phyloP scores from a whole-genome alignment of 2,797 vertebrate genomes.

The Artibeus lituratus region DNA sequence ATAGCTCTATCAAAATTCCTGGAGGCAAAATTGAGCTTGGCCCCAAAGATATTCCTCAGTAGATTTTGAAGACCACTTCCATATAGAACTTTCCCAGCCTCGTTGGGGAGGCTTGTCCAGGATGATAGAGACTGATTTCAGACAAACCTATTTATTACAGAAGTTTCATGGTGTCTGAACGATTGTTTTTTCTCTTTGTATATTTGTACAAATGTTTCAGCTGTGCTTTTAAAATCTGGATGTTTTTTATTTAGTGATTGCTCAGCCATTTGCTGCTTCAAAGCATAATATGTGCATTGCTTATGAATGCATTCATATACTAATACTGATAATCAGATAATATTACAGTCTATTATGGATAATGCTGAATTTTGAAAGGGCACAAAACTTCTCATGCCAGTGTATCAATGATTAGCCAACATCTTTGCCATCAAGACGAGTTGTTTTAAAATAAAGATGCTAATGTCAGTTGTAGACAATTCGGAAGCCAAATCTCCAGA shows the following conservation, averaged over 20 bases:
- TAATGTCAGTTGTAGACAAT: not conserved
- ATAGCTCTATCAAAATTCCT: constrained; percentile 77
- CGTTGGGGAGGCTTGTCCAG: constrained; percentile 52
- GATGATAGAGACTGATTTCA: constrained; percentile 65
- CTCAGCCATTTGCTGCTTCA: constrained; percentile 71
- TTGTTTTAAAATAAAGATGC: constrained; percentile 54
- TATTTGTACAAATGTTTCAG: constrained; percentile 70
- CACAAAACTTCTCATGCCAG: constrained; percentile 12
- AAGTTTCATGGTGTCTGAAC: constrained; percentile 56
- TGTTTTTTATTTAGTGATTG: constrained; percentile 75
- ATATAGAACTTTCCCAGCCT: not conserved
- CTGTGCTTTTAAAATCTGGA: constrained; percentile 76
- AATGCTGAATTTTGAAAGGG: constrained; percentile 31
- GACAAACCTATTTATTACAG: constrained; percentile 65
- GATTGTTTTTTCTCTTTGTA: constrained; percentile 73
- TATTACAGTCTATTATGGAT: constrained; percentile 9
- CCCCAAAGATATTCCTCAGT: constrained; percentile 57
- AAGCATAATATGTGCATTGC: constrained; percentile 55
- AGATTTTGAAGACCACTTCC: not conserved
- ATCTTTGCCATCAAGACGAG: not conserved
- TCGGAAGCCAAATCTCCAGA: not conserved
- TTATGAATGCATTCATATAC: constrained; percentile 67
- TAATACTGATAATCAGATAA: constrained; percentile 58
- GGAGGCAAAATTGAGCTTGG: constrained; percentile 73
- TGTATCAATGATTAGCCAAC: constrained; percentile 10